phyloP scores from a whole-genome alignment of 2,888 invertebrate species.

The Julus scandinavius region DNA sequence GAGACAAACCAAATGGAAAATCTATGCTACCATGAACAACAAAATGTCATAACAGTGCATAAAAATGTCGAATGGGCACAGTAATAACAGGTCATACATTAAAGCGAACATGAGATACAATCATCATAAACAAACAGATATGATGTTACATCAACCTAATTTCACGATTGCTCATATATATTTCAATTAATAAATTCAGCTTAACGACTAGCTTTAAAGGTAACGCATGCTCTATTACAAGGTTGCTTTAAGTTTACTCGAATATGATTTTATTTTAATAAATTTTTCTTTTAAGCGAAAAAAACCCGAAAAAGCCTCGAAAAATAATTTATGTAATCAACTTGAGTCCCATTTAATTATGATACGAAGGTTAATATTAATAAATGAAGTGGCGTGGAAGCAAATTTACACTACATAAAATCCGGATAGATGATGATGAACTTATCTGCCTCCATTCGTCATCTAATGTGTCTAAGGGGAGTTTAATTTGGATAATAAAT shows the following conservation, averaged over 20 bases:
- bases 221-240: neutral
- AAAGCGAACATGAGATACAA: neutral
- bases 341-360: neutral
- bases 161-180: neutral
- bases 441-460: neutral
- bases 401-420: conserved; percentile 4
- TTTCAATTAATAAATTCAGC: neutral
- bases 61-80: neutral
- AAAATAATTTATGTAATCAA: neutral
- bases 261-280: too few relatives aligned
- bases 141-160: neutral
- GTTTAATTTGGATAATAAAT: conserved; percentile 22
- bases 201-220: neutral
- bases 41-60: neutral
- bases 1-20: neutral
- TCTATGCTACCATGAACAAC: neutral
- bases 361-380: neutral
- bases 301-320: too few relatives aligned
- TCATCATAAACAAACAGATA: neutral
- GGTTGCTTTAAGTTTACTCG: too few relatives aligned
- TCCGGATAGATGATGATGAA: conserved; percentile 1
- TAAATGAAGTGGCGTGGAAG: neutral
- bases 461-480: neutral
- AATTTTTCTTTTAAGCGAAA: too few relatives aligned
- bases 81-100: neutral